Base-by-base conservation (phyloP, 2,113 vertebrate species). In the Macquaria australasica region DNA sequence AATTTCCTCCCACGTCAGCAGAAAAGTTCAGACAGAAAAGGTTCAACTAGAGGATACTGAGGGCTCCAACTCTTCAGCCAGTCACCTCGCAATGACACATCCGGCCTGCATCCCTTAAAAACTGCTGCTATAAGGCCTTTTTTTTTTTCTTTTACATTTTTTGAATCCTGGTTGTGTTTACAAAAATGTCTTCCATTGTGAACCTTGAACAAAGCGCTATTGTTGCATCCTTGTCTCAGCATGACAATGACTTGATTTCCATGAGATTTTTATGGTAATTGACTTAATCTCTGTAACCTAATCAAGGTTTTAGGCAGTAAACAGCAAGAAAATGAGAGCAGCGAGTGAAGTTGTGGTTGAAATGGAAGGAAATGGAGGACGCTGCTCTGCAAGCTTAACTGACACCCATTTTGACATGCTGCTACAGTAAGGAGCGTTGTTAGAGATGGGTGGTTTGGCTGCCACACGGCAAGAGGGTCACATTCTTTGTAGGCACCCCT, bases 211-310 rank as follows among this genome's bases (percentile, higher is more conserved):
- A 88, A 79, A 73, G 79, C 9, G 0, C 76, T 73, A 79, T 89
- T 92, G 91, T 91, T 86, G 50, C 6, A n/a, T 70, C 62, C 23
- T 15, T 16, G 75, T 82, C 67, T 77, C 53, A 51, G 69, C 45
- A 71, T 64, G 82, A 87, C 78, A 83, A 67, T 83, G 71, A 75
- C 63, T 73, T 62, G 77, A 83, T 81, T 79, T 87, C 62, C 37
- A 83, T 67, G 16, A 58, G 55, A 75, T 86, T 73, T 91, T 74
- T 82, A 89, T 81, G 78, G 55, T 81, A 85, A 89, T 85, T 74
- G 48, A 62, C 73, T 79, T 71, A 84, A 81, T 81, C 28, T 64
- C 31, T 90, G 85, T 87, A 92, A 94, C 81, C 62, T 85, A 91
- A 91, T 93, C 73, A 87, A 81, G 79, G 62, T n/a, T 60, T 81